These are phyloP conservation scores for Eurytoma californica DNA, from an alignment of 2,888 invertebrate species.

Conservation along the genomic window DNA sequence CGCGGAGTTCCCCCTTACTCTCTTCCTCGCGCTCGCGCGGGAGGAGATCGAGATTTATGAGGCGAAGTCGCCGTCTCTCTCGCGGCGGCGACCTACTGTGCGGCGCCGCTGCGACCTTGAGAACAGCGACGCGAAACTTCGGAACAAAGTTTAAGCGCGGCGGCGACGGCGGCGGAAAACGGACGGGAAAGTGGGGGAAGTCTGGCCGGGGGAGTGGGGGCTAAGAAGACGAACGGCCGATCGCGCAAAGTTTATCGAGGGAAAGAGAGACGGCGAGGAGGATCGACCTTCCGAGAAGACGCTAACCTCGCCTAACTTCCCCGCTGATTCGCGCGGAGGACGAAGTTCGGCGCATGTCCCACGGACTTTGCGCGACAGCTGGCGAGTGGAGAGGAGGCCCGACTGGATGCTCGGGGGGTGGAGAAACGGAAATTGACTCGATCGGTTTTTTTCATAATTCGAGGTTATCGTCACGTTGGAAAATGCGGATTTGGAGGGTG, in stretches of 20 bases:
- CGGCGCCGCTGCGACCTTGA: conserved; percentile 65
- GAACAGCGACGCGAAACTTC: conserved; percentile 66
- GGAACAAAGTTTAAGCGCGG: conserved; percentile 72
- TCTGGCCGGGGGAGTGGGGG: neutral
- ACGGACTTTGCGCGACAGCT: neutral
- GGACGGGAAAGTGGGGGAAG: neutral
- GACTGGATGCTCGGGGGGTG: neutral
- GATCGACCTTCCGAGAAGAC: conserved; percentile 62
- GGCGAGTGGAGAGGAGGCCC: neutral
- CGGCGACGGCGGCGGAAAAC: conserved; percentile 32
- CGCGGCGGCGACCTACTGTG: conserved; percentile 55
- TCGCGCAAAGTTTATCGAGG: conserved; percentile 69
- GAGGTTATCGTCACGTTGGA: too few relatives aligned
- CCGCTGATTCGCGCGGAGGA: too few relatives aligned
- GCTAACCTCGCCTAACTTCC: conserved; percentile 67
- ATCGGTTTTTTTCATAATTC: too few relatives aligned
- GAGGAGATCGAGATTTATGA: conserved; percentile 64
- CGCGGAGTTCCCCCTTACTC: neutral
- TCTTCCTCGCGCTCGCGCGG: conserved; percentile 8
- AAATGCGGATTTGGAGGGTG: too few relatives aligned
- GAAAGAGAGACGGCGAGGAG: conserved; percentile 20
- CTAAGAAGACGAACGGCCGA: conserved; percentile 54
- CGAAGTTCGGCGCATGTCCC: too few relatives aligned
- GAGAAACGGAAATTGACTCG: neutral
- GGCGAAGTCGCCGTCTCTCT: conserved; percentile 55